Conservation (phyloP, 92 coral and sea anemone genomes). For the Plumapathes pennacea region DNA sequence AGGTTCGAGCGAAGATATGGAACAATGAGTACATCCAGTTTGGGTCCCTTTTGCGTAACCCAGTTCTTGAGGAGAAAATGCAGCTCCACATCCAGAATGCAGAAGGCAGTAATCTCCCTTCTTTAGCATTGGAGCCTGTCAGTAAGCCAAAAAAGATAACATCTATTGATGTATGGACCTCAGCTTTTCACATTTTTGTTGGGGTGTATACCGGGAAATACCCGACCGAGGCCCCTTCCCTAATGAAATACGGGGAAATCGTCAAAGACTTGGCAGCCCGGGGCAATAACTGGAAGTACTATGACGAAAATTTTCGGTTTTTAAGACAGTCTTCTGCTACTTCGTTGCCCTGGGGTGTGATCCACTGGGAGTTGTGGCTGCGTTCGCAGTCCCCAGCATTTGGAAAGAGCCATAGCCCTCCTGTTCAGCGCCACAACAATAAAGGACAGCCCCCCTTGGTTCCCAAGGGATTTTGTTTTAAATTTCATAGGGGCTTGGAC, state of each 20-base stretch:
- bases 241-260: conserved; percentile 41
- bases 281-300: conserved; percentile 37
- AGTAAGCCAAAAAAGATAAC: conserved; percentile 37
- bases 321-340: conserved; percentile 18
- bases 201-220: conserved; percentile 26
- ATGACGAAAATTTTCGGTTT: conserved; percentile 43
- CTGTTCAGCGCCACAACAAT: background rate
- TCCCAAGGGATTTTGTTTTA: conserved; percentile 39
- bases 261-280: conserved; percentile 42
- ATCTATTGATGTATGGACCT: conserved; percentile 39
- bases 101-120: conserved; percentile 23
- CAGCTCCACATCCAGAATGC: conserved; percentile 10
- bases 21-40: conserved; percentile 40
- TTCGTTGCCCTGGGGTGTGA: conserved; percentile 42
- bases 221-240: conserved; percentile 31
- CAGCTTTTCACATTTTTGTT: conserved; percentile 43
- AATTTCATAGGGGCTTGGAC: conserved; percentile 29
- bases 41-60: conserved; percentile 41
- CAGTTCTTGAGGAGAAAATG: conserved; percentile 14
- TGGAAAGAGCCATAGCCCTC: background rate
- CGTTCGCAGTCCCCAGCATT: conserved; percentile 20
- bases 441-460: conserved; percentile 4
- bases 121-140: conserved; percentile 32
- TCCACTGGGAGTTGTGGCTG: conserved; percentile 60
- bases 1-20: conserved; percentile 39